Evolutionary conservation across 2,113 vertebrate genomes (phyloP), one percentile per base, ranked within the genome.

Genomic region (Cryptotis parvus): DNA sequence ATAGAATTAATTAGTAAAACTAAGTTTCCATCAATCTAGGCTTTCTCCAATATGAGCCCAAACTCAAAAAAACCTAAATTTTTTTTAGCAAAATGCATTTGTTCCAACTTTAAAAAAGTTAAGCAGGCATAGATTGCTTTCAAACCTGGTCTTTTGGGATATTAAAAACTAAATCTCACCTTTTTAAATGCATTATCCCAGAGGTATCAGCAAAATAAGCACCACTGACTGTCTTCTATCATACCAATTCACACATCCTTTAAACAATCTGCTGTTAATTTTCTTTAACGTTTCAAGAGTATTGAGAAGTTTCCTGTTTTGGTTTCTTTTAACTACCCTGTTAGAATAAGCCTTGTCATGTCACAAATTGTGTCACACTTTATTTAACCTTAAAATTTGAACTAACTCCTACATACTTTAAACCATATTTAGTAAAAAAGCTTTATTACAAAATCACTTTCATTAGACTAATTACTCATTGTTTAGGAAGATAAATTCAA

Each of bases 11-110:
- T 16, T 45, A 61, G 37, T 27, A 70, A 63, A 81, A 87, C 15
- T 15, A 45, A 70, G 39, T 37, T 33, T 80, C 37, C 10, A 31
- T 72, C 55, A 72, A 15, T 10, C 35, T 27, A 29, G 63, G 8
- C 1, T 66, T 43, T 58, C n/a, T 43, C 3, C 26, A 9, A 39
- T 43, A 15, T n/a, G 16, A 87, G 41, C 20, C 85, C 72, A 93
- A 4, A 69, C 24, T 45, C 76, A 39, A 66, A 95, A 93, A 84
- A 69, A 90, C n/a, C n/a, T n/a, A 90, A 80, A n/a, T 83, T 88
- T 29, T 88, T 91, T 89, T 76, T 45, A 77, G 69, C 55, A 87
- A 14, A 0, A 4, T 92, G 68, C 1, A 1, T 0, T 2, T 68
- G 89, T 84, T 74, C 33, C 43, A 55, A 14, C 24, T 74, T 90